phyloP scores from a whole-genome alignment of 2,888 invertebrate species.

The Petrophora chlorosata region DNA sequence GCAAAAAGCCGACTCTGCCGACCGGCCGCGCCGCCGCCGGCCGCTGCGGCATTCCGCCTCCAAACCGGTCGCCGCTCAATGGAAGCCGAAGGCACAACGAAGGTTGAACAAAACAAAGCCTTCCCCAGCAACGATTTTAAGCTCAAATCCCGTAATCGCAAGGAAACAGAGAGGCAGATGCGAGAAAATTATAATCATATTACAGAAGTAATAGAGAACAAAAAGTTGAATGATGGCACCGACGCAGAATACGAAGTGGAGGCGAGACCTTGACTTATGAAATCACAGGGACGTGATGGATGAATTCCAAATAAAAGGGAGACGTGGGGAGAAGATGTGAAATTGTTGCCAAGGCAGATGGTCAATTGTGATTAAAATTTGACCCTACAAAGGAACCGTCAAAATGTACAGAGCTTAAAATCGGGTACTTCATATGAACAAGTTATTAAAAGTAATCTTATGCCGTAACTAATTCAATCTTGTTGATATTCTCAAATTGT shows the following conservation, averaged over 20 bases:
- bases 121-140: conserved; percentile 39
- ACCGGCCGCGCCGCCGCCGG: conserved; percentile 50
- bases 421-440: background rate
- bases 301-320: conserved; percentile 53
- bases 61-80: conserved; percentile 77
- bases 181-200: conserved; percentile 71
- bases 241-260: conserved; percentile 63
- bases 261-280: conserved; percentile 50
- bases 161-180: conserved; percentile 46
- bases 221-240: conserved; percentile 69
- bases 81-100: conserved; percentile 61
- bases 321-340: conserved; percentile 30
- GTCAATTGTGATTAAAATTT: conserved; percentile 3
- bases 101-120: conserved; percentile 50
- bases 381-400: background rate
- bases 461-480: background rate
- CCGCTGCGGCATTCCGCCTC: conserved; percentile 70
- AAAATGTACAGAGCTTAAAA: background rate
- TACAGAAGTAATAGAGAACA: conserved; percentile 66
- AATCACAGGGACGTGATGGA: conserved; percentile 55
- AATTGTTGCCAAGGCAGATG: conserved; percentile 20
- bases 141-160: conserved; percentile 36
- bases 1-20: conserved; percentile 64
- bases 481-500: too few relatives aligned
- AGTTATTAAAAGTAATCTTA: too few relatives aligned